Evolutionary conservation across 2,888 invertebrate genomes (phyloP).

Genomic region (Acleris sparsana): DNA sequence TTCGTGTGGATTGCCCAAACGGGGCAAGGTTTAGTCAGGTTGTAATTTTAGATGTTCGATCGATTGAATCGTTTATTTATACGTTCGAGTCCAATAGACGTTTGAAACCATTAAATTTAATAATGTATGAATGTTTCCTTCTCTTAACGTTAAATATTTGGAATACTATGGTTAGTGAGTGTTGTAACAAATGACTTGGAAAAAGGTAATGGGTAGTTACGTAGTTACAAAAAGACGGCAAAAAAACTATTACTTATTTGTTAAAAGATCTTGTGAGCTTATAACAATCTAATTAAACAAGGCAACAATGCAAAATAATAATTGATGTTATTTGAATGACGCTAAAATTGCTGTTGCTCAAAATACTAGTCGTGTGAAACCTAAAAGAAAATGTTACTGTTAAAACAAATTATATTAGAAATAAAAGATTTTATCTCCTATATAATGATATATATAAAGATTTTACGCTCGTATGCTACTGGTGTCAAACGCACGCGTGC

Average conservation of each 20-base stretch:
- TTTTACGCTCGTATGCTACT: slow-evolving; percentile 75
- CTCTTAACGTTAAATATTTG: slow-evolving; percentile 6
- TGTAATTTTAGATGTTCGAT: slow-evolving; percentile 16
- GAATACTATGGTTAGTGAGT: slow-evolving; percentile 4
- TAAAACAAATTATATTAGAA: slow-evolving; percentile 60
- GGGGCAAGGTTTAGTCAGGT: background rate
- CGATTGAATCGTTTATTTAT: slow-evolving; percentile 27
- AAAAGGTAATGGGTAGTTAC: too few relatives aligned
- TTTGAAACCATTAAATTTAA: slow-evolving; percentile 26
- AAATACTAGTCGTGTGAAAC: slow-evolving; percentile 41
- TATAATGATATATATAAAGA: slow-evolving; percentile 58
- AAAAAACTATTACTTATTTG: too few relatives aligned
- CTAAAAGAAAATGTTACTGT: slow-evolving; percentile 59
- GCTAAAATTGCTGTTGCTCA: slow-evolving; percentile 57
- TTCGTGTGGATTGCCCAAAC: background rate
- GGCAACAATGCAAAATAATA: too few relatives aligned
- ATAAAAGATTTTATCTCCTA: slow-evolving; percentile 72
- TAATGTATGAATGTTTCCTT: slow-evolving; percentile 21
- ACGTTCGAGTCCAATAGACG: slow-evolving; percentile 5
- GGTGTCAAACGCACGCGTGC: slow-evolving; percentile 80
- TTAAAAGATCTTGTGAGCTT: too few relatives aligned
- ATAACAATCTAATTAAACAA: too few relatives aligned
- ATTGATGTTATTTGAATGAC: background rate
- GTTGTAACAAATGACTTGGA: background rate
- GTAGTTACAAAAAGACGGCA: too few relatives aligned